Evolutionary conservation across 2,797 vertebrate species (phyloP), one percentile per base, ranked within the genome.

Genomic region (Dryobates pubescens): DNA sequence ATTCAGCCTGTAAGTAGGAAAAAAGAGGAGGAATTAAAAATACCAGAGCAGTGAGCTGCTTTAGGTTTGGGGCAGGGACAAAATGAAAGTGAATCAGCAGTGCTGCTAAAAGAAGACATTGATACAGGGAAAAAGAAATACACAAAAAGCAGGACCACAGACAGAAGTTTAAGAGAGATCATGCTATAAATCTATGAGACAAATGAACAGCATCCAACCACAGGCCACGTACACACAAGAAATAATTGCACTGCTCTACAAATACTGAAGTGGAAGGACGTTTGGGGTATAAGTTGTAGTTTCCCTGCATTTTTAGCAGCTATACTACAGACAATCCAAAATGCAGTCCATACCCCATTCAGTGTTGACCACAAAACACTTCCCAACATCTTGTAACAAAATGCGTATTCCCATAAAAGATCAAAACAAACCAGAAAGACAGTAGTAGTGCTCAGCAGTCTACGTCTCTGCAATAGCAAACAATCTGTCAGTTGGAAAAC

Each of bases 21-120:
- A 70, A 92, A 84, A 51, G 59, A 47, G 30, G 76, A 51, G 47
- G 74, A 72, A 82, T 88, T 74, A 67, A 74, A 94, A 92, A 71
- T 36, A 74, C 26, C 43, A 73, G 38, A 84, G 51, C 8, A 4
- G 36, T 51, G 54, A 89, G 49, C 29, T 45, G 54, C 51, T 89
- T 78, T 82, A 43, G 13, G 56, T 36, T 90, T 61, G 71, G 20
- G 62, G 14, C 13, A 86, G 34, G 29, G 64, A 73, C 17, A 82
- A 65, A 64, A 73, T 17, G 26, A 73, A 91, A 92, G 72, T 30
- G 79, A 65, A 84, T 69, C 7, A 80, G 41, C 58, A 69, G 56
- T 5, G 6, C 73, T 81, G 67, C 36, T 81, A 47, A 87, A 88
- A 26, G 62, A 85, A 32, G 34, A 80, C 54, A 73, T 3, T 8